Conservation (phyloP, 2,888 invertebrate species). For the Agrilus biguttatus region DNA sequence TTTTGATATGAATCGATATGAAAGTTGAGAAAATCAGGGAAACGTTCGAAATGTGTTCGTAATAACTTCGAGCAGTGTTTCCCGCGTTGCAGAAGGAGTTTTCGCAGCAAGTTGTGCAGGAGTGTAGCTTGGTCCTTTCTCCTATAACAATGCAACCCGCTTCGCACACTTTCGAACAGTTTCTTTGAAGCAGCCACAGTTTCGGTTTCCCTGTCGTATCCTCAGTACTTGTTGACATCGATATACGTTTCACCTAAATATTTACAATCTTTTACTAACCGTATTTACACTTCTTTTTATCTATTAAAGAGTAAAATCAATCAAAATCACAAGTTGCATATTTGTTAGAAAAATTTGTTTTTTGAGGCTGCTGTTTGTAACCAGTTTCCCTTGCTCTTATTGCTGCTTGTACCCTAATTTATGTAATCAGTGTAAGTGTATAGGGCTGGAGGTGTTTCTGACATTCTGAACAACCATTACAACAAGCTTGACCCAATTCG, state of each 20-base stretch:
- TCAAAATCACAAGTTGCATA: too few species aligned
- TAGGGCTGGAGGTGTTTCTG: too few species aligned
- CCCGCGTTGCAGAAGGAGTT: conserved; percentile 67
- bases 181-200: conserved; percentile 73
- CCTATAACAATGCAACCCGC: conserved; percentile 82
- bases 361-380: too few species aligned
- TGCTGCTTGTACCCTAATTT: too few species aligned
- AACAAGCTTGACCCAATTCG: too few species aligned
- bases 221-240: conserved; percentile 68
- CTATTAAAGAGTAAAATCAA: too few species aligned
- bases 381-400: too few species aligned
- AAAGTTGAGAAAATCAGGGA: conserved; percentile 1
- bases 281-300: too few species aligned
- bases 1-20: neutral
- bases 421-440: too few species aligned
- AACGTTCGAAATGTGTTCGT: too few species aligned
- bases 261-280: neutral
- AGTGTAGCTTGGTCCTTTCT: conserved; percentile 74
- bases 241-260: conserved; percentile 62
- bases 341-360: too few species aligned
- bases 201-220: conserved; percentile 60
- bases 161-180: conserved; percentile 72
- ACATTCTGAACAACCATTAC: too few species aligned
- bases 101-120: conserved; percentile 76
- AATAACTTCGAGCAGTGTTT: conserved; percentile 25